Evolutionary conservation across 2,888 invertebrate species (phyloP).

Genomic region (Frankliniella intonsa): DNA sequence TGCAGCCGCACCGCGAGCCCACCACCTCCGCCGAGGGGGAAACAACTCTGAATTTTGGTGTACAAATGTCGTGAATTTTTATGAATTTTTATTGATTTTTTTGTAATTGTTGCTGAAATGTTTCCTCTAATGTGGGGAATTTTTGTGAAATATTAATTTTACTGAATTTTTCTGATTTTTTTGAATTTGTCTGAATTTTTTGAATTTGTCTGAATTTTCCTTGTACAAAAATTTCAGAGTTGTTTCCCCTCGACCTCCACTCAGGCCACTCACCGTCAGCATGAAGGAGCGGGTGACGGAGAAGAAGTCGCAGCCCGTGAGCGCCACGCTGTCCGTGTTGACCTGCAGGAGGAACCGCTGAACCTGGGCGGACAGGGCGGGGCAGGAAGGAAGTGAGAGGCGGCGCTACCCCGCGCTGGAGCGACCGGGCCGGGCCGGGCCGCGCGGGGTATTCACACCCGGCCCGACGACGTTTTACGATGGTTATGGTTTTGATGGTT

Average conservation of each 20-base stretch:
- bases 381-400: not conserved
- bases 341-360: constrained; percentile 5
- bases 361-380: not conserved
- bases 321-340: not conserved
- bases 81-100: too few species aligned
- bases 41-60: not conserved
- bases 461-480: not conserved
- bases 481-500: not conserved
- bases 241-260: not conserved
- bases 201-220: too few species aligned
- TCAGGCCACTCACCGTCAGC: not conserved
- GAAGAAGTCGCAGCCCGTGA: not conserved
- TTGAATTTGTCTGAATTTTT: too few species aligned
- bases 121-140: too few species aligned
- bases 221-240: not conserved
- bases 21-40: not conserved
- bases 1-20: too few species aligned
- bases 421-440: not conserved
- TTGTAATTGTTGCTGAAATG: too few species aligned
- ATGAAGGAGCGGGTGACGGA: not conserved
- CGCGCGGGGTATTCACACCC: not conserved
- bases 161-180: too few species aligned
- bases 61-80: too few species aligned
- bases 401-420: not conserved
- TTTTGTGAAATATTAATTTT: too few species aligned